These are phyloP conservation scores for Glaucopsyche alexis DNA, from an alignment of 2,888 invertebrate species.

Conservation along the genomic window DNA sequence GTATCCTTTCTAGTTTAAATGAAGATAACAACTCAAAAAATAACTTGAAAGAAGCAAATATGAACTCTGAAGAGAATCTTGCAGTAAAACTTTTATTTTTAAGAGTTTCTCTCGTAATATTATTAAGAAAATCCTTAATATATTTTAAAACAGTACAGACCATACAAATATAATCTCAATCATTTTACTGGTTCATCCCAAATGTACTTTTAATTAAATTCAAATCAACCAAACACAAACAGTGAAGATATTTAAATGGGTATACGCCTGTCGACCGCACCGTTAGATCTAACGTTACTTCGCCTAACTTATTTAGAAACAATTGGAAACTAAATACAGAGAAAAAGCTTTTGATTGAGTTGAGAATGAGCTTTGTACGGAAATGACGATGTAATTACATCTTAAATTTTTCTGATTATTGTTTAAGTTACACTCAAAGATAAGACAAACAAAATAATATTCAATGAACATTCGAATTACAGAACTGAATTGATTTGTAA, in stretches of 20 bases:
- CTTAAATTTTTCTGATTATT: slow-evolving; percentile 3
- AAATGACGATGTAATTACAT: slow-evolving; percentile 14
- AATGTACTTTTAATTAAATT: slow-evolving; percentile 20
- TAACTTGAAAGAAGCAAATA: too few relatives aligned
- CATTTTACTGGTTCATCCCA: background rate
- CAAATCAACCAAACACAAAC: slow-evolving; percentile 20
- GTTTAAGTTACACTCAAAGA: background rate
- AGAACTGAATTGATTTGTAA: background rate
- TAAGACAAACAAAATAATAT: slow-evolving; percentile 3
- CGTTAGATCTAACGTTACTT: slow-evolving; percentile 24
- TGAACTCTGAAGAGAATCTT: too few relatives aligned
- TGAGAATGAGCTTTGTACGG: background rate
- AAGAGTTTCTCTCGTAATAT: too few relatives aligned
- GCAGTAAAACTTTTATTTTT: too few relatives aligned
- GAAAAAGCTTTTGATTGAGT: slow-evolving; percentile 26
- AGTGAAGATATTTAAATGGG: slow-evolving; percentile 24
- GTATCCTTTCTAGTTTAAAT: background rate
- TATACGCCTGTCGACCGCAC: background rate
- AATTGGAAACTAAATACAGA: slow-evolving; percentile 26
- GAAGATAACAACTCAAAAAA: background rate
- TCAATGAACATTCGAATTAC: background rate
- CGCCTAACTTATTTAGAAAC: slow-evolving; percentile 23
- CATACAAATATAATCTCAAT: too few relatives aligned
- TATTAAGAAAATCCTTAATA: too few relatives aligned
- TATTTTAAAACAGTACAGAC: too few relatives aligned